A percentile compares a stretch with the other conserved stretches of the same genome.
phyloP scores from a whole-genome alignment of 2,797 vertebrate genomes.

The Gastrophryne carolinensis region DNA sequence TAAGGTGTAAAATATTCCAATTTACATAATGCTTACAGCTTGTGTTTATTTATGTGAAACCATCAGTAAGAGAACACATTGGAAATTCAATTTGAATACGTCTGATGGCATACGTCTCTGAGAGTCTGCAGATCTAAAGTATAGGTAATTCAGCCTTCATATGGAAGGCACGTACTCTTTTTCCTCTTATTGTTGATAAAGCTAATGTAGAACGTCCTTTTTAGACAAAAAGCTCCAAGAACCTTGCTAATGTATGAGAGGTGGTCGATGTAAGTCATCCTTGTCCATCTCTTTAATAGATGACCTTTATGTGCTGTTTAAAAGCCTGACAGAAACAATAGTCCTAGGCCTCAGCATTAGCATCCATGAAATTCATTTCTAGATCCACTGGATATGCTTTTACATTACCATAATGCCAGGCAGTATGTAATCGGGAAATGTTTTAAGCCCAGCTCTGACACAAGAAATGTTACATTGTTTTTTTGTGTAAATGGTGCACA shows the following conservation, averaged over 20 bases:
- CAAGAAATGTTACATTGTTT: neutral
- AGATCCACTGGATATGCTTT: slow-evolving; percentile 12
- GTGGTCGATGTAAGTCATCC: slow-evolving; percentile 24
- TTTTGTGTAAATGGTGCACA: slow-evolving; percentile 3
- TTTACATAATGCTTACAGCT: slow-evolving; percentile 33
- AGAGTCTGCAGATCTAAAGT: neutral
- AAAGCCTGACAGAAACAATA: slow-evolving; percentile 28
- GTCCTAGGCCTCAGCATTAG: slow-evolving; percentile 22
- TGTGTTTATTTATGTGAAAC: slow-evolving; percentile 42
- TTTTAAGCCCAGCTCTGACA: neutral
- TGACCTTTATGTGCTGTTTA: slow-evolving; percentile 40
- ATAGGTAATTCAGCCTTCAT: slow-evolving; percentile 8
- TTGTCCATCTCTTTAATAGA: slow-evolving; percentile 41
- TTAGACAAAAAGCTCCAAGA: slow-evolving; percentile 21
- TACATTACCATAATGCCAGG: slow-evolving; percentile 21
- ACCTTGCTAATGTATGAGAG: slow-evolving; percentile 38
- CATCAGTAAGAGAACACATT: slow-evolving; percentile 29
- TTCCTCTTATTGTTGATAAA: neutral
- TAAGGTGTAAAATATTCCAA: slow-evolving; percentile 15
- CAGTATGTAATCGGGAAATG: slow-evolving; percentile 18
- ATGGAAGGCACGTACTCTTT: neutral
- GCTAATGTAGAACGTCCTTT: slow-evolving; percentile 26
- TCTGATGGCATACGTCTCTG: neutral
- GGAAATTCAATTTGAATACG: slow-evolving; percentile 36
- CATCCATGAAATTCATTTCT: slow-evolving; percentile 25